These are phyloP conservation scores for Drosophila yakuba DNA, from an alignment of 1,140 invertebrate genomes.

Conservation along the genomic window DNA sequence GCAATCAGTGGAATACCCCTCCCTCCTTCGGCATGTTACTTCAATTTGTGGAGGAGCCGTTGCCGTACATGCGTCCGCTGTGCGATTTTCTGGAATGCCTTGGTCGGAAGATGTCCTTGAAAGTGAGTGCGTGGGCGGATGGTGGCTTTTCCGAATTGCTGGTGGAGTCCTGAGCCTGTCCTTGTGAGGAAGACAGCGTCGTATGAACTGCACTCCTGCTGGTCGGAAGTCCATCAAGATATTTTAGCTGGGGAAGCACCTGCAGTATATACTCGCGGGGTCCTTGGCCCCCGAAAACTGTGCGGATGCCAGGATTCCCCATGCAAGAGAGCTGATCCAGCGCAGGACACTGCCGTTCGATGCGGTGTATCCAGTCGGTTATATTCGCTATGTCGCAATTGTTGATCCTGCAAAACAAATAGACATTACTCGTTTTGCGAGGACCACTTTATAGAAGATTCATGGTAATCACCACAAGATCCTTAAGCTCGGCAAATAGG, in stretches of 20 bases:
- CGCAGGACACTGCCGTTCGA: slow-evolving; percentile 68
- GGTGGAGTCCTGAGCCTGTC: slow-evolving; percentile 55
- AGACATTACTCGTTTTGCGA: neutral
- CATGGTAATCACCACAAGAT: slow-evolving; percentile 66
- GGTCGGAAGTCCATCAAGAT: slow-evolving; percentile 58
- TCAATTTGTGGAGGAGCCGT: slow-evolving; percentile 74
- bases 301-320: slow-evolving; percentile 74
- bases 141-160: slow-evolving; percentile 62
- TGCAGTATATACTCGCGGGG: slow-evolving; percentile 64
- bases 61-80: slow-evolving; percentile 33
- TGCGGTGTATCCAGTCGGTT: slow-evolving; percentile 76
- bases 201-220: slow-evolving; percentile 10
- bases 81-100: slow-evolving; percentile 48
- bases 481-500: slow-evolving; percentile 69
- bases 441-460: neutral
- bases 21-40: neutral
- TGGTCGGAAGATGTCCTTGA: slow-evolving; percentile 70
- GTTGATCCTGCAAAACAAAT: slow-evolving; percentile 62
- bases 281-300: slow-evolving; percentile 40
- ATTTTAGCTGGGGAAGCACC: slow-evolving; percentile 64
- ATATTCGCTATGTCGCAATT: slow-evolving; percentile 79
- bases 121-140: slow-evolving; percentile 48
- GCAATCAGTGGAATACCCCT: slow-evolving; percentile 28
- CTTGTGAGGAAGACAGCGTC: slow-evolving; percentile 47
- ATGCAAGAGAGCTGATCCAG: slow-evolving; percentile 78